Percentiles rank a stretch among this genome's conserved stretches.
phyloP scores from a whole-genome alignment of 2,797 vertebrate species.

The Sebastes taczanowskii region DNA sequence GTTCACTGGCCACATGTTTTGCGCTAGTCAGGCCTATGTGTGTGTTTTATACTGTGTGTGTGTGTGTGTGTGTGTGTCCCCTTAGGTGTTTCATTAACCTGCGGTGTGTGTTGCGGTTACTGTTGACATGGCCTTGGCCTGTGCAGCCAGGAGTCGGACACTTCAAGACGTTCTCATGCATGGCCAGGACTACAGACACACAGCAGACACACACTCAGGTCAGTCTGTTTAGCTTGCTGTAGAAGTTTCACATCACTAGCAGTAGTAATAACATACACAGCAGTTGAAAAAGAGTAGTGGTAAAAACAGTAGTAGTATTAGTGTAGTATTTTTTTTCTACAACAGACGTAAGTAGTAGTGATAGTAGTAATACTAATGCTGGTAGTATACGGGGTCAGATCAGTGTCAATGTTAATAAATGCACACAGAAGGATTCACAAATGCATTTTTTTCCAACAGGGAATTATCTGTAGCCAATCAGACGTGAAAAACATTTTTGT shows the following conservation, averaged over 20 bases:
- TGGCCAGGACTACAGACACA: conserved; percentile 92
- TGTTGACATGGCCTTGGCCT: conserved; percentile 98
- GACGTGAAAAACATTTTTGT: no score
- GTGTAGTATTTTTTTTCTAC: neutral
- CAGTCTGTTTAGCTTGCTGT: conserved; percentile 39
- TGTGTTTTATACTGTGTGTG: neutral
- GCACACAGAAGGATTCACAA: no score
- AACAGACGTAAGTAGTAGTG: neutral
- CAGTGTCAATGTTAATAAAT: no score
- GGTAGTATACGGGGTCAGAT: neutral
- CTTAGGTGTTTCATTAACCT: conserved; percentile 82
- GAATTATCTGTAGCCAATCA: no score
- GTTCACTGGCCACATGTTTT: neutral
- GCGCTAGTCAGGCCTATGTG: neutral
- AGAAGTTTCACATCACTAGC: neutral
- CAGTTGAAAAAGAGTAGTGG: neutral
- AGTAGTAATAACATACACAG: neutral
- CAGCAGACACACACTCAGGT: conserved; percentile 44
- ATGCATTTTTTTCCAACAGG: no score
- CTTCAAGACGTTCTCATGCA: conserved; percentile 99
- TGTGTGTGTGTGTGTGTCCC: conserved; percentile 1
- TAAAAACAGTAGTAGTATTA: conserved; percentile 2
- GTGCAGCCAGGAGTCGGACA: conserved; percentile 98
- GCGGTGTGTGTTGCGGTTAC: conserved; percentile 98
- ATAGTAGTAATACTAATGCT: neutral